These are phyloP conservation scores for Heterochromis multidens DNA, from an alignment of 2,113 vertebrate species.

Conservation along the genomic window DNA sequence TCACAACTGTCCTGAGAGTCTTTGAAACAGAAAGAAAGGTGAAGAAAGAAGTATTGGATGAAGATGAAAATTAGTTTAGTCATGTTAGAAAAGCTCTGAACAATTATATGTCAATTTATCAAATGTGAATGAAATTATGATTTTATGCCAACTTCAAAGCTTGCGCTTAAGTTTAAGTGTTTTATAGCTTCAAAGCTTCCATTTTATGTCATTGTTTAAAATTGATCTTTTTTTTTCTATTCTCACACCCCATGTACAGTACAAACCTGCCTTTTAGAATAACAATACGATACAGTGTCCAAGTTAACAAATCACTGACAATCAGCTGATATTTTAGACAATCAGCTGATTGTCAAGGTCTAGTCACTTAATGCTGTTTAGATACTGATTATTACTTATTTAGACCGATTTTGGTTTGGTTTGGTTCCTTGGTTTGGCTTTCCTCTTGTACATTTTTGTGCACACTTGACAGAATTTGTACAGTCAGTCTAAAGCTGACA, in stretches of 20 bases:
- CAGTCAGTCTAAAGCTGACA: background rate
- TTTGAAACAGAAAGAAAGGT: background rate
- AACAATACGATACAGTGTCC: no score
- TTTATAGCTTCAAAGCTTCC: no score
- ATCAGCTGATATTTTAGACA: no score
- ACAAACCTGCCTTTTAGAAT: no score
- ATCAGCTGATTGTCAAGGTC: fast-evolving
- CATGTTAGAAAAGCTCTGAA: background rate
- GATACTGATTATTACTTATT: background rate
- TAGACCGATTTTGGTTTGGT: background rate
- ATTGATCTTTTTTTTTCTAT: no score
- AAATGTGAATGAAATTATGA: background rate
- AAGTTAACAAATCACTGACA: no score
- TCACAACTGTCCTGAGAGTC: background rate
- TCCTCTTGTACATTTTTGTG: background rate
- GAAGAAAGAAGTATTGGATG: no score
- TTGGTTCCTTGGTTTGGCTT: background rate
- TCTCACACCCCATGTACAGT: no score
- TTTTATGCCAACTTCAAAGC: background rate
- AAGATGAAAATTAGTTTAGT: background rate
- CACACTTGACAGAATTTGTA: background rate
- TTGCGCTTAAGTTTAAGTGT: background rate
- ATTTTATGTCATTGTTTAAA: no score
- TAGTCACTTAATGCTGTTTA: background rate
- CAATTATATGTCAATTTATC: background rate